These are phyloP conservation scores for Agrypnia vestita DNA, from an alignment of 1,140 invertebrate genomes.

Conservation along the genomic window DNA sequence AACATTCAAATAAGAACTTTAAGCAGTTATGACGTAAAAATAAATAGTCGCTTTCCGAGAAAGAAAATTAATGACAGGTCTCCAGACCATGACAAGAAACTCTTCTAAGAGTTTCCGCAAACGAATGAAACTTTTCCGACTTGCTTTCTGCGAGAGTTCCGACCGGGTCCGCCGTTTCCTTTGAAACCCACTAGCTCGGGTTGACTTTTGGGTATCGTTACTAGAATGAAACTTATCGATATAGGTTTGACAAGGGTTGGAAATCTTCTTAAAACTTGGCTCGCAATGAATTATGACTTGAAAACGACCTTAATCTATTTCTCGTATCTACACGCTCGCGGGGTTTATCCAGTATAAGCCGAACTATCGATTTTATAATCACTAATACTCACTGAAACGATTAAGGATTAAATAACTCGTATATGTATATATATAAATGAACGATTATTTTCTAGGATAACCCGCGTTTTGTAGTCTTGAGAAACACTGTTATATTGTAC, in stretches of 20 bases:
- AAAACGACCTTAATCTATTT: too few species aligned
- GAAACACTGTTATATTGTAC: too few species aligned
- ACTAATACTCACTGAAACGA: too few species aligned
- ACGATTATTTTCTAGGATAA: too few species aligned
- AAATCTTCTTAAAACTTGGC: conserved; percentile 20
- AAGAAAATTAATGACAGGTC: conserved; percentile 19
- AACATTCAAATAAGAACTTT: neutral
- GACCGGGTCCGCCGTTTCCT: neutral
- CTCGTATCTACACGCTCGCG: too few species aligned
- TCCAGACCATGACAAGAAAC: too few species aligned
- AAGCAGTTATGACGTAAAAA: neutral
- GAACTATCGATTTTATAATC: too few species aligned
- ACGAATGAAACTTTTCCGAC: neutral
- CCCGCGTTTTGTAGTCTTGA: too few species aligned
- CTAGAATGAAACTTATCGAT: conserved; percentile 22
- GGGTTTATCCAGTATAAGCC: too few species aligned
- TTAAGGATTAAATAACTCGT: too few species aligned
- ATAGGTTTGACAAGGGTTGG: conserved; percentile 27
- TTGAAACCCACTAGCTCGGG: neutral
- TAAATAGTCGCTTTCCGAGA: neutral
- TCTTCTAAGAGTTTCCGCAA: neutral
- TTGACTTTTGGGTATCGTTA: conserved; percentile 12
- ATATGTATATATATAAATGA: too few species aligned
- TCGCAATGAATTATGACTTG: conserved; percentile 6
- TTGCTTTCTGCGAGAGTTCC: neutral